Conservation (phyloP, 1,140 invertebrate genomes). For the Drosophila truncata region DNA sequence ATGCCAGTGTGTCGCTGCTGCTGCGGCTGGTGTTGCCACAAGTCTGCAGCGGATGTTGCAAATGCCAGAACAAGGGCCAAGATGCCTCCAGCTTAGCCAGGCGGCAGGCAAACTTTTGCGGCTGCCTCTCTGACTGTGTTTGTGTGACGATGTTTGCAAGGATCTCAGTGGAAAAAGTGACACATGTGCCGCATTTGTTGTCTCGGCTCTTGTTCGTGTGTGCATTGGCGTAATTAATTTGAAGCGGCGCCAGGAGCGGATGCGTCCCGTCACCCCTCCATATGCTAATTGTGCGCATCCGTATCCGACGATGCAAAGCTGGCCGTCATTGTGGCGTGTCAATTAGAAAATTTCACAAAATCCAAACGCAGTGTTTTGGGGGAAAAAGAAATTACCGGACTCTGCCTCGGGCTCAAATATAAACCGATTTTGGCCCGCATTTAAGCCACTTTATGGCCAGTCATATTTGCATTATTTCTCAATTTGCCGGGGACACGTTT, state of each 20-base stretch:
- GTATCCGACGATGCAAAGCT: constrained; percentile 46
- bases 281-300: constrained; percentile 78
- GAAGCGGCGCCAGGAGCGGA: constrained; percentile 75
- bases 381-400: constrained; percentile 4
- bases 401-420: not conserved
- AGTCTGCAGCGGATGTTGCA: constrained; percentile 79
- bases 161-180: constrained; percentile 62
- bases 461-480: constrained; percentile 82
- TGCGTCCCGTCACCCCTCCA: constrained; percentile 20
- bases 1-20: constrained; percentile 17
- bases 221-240: constrained; percentile 82
- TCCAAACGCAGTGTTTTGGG: not conserved
- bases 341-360: constrained; percentile 55
- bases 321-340: constrained; percentile 45
- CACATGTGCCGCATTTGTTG: constrained; percentile 64
- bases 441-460: constrained; percentile 58
- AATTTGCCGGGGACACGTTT: constrained; percentile 65
- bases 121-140: not conserved
- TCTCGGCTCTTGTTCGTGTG: constrained; percentile 56
- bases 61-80: constrained; percentile 66
- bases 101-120: constrained; percentile 68
- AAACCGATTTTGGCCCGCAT: constrained; percentile 20
- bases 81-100: constrained; percentile 38
- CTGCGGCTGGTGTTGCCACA: constrained; percentile 36
- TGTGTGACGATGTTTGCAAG: not conserved